Conservation (phyloP, 2,113 vertebrate genomes). For the Capreolus pygargus region DNA sequence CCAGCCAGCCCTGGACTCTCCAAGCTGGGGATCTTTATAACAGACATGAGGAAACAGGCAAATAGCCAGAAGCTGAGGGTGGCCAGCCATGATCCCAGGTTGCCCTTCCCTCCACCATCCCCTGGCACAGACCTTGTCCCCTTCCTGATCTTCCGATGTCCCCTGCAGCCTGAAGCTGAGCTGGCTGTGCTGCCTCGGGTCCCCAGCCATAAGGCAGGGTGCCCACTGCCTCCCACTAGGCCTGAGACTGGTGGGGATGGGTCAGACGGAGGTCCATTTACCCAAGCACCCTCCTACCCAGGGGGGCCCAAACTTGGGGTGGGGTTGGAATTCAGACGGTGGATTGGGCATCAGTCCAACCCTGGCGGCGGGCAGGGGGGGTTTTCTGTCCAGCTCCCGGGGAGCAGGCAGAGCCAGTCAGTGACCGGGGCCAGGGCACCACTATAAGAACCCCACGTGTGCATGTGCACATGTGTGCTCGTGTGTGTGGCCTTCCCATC, state of each 20-base stretch:
- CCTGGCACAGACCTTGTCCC: fast-evolving
- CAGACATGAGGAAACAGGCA: neutral
- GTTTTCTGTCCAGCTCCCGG: neutral
- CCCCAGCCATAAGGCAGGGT: neutral
- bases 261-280: fast-evolving
- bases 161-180: neutral
- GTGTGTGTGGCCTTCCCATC: neutral
- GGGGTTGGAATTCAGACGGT: neutral
- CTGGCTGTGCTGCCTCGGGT: fast-evolving
- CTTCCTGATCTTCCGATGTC: neutral
- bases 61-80: neutral
- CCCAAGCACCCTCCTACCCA: neutral
- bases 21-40: fast-evolving
- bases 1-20: neutral
- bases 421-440: neutral
- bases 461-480: fast-evolving
- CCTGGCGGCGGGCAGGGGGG: neutral
- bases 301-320: neutral
- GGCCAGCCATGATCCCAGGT: neutral
- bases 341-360: neutral
- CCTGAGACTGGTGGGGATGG: neutral
- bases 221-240: neutral
- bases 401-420: neutral
- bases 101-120: neutral
- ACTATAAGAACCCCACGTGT: neutral